Conservation (phyloP, 1,140 invertebrate genomes). For the Drosophila yakuba region DNA sequence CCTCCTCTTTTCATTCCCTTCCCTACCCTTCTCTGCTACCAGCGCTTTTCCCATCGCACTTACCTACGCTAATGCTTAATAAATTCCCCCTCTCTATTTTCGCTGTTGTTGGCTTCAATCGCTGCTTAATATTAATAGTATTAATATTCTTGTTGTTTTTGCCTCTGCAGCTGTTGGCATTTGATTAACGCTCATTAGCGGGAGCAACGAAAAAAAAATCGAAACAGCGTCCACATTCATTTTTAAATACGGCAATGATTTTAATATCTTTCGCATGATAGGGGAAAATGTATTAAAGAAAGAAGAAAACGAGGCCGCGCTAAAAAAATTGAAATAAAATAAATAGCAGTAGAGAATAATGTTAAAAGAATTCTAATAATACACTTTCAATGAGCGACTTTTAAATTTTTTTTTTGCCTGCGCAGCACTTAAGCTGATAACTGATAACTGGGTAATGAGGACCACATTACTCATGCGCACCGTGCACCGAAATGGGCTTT, state of each 20-base stretch:
- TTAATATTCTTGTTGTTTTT: constrained; percentile 29
- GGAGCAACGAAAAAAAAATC: constrained; percentile 36
- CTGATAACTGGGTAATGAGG: constrained; percentile 25
- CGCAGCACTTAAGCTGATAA: constrained; percentile 39
- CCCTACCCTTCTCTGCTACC: too few species aligned
- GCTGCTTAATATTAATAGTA: constrained; percentile 41
- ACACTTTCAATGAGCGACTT: constrained; percentile 47
- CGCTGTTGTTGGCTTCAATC: constrained; percentile 20
- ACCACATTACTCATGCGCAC: constrained; percentile 64
- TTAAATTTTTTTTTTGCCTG: constrained; percentile 45
- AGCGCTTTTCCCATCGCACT: constrained; percentile 40
- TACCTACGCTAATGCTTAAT: constrained; percentile 80
- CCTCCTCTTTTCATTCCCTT: neutral
- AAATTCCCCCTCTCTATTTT: constrained; percentile 38
- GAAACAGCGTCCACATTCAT: constrained; percentile 32
- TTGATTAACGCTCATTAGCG: constrained; percentile 74
- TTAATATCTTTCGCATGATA: constrained; percentile 50
- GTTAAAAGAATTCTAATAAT: constrained; percentile 63
- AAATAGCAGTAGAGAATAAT: neutral
- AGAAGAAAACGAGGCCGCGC: neutral
- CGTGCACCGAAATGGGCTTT: constrained; percentile 38
- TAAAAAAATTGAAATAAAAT: constrained; percentile 1
- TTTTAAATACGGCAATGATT: constrained; percentile 53
- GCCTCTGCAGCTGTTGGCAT: constrained; percentile 45
- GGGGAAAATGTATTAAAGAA: constrained; percentile 11